Evolutionary conservation across 2,888 invertebrate genomes (phyloP), one percentile per base, ranked within the genome.

Genomic region (Heliothis peltigera): DNA sequence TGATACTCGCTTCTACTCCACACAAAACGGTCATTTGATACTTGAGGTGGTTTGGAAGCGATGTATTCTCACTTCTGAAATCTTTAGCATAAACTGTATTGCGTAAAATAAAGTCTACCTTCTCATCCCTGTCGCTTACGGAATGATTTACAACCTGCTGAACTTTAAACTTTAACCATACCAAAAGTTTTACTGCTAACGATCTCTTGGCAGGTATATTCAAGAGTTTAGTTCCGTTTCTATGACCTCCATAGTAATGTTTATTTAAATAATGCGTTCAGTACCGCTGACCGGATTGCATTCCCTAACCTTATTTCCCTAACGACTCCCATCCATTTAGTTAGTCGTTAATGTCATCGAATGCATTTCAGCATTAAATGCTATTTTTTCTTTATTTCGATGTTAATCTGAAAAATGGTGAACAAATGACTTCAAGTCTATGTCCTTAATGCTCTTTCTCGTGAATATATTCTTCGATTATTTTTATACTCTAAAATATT

Each of bases 261-360:
- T 35, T 35, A 35, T 35, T 35, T 39, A 39, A 39, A n/a, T 39
- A 39, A 39, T 39, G 39, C 39, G 39, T n/a, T 39, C n/a, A 39
- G n/a, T n/a, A 32, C 7, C 10, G 4, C n/a, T 39, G n/a, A 39
- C 39, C 39, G 39, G 39, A 39, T 39, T 39, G 15, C 39, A 39
- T 39, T 39, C 39, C 39, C 39, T 39, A 66, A 61, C 5, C 28
- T 39, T 72, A 72, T 72, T 71, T 71, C 67, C 70, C 35, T 71
- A 67, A 71, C 72, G 70, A 71, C 67, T 54, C 19, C n/a, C 70
- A 22, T 72, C 61, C 70, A 71, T 71, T 71, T 72, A 54, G 18
- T 61, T 43, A 19, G 73, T 71, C 73, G 62, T 72, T 71, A 71
- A 42, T 54, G 62, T 55, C 67, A 47, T 43, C 67, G 12, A 43